Conservation (phyloP, 2,888 invertebrate species). For the Argyresthia albistria region DNA sequence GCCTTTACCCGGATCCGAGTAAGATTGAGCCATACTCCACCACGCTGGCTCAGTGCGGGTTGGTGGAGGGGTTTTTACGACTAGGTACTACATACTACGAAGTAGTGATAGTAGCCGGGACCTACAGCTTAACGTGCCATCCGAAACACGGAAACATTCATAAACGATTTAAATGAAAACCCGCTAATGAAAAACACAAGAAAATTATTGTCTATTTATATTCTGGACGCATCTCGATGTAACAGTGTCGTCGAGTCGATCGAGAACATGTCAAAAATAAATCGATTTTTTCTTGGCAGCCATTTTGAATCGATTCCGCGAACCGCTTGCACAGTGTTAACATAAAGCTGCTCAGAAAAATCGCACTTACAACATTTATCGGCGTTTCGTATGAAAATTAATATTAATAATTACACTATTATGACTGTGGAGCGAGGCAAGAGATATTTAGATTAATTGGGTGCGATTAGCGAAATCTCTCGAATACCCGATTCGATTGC, state of each 20-base stretch:
- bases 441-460: constrained; percentile 37
- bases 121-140: no score
- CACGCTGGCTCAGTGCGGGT: no score
- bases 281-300: constrained; percentile 5
- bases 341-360: constrained; percentile 5
- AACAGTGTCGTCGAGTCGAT: background rate
- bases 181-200: background rate
- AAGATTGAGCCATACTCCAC: no score
- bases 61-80: no score
- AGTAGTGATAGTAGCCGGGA: no score
- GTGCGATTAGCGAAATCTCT: constrained; percentile 36
- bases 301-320: constrained; percentile 6
- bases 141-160: no score
- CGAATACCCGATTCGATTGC: constrained; percentile 18
- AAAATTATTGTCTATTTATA: background rate
- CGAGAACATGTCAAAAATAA: constrained; percentile 5
- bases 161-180: constrained; percentile 4
- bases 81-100: no score
- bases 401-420: constrained; percentile 27
- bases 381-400: constrained; percentile 19
- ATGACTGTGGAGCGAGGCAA: constrained; percentile 17
- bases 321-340: constrained; percentile 4
- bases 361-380: background rate
- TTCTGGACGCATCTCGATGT: background rate
- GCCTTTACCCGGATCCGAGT: no score